Evolutionary conservation across 2,888 invertebrate genomes (phyloP).

Genomic region (Deilephila elpenor): DNA sequence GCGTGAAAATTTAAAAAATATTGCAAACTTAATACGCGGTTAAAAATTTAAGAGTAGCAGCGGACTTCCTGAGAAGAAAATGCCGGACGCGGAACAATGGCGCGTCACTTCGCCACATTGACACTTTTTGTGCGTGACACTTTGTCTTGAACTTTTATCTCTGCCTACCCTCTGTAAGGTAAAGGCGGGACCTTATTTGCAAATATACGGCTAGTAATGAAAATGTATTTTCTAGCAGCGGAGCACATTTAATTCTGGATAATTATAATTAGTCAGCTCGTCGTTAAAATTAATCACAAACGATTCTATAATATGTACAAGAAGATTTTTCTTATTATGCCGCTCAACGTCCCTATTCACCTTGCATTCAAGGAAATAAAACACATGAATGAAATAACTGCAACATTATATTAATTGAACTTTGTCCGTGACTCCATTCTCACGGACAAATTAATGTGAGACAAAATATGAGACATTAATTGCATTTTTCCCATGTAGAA

Average conservation of each 20-base stretch:
- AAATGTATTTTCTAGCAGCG: too few relatives aligned
- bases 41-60: too few relatives aligned
- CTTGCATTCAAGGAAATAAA: neutral
- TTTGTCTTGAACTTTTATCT: neutral
- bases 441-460: slow-evolving; percentile 12
- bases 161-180: too few relatives aligned
- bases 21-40: too few relatives aligned
- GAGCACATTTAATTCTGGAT: neutral
- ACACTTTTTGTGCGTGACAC: neutral
- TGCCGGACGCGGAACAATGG: too few relatives aligned
- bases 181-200: too few relatives aligned
- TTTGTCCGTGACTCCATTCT: slow-evolving; percentile 20
- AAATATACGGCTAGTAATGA: too few relatives aligned
- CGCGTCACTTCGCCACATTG: too few relatives aligned
- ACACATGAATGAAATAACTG: neutral
- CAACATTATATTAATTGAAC: neutral
- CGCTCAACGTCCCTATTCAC: neutral
- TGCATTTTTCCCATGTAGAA: neutral
- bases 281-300: too few relatives aligned
- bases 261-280: neutral
- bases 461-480: slow-evolving; percentile 6
- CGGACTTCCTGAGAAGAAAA: too few relatives aligned
- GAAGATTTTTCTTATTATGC: neutral
- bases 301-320: neutral
- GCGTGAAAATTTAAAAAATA: too few relatives aligned